These are phyloP conservation scores for Cossypha heuglini DNA, from an alignment of 2,797 vertebrate genomes.

Conservation along the genomic window DNA sequence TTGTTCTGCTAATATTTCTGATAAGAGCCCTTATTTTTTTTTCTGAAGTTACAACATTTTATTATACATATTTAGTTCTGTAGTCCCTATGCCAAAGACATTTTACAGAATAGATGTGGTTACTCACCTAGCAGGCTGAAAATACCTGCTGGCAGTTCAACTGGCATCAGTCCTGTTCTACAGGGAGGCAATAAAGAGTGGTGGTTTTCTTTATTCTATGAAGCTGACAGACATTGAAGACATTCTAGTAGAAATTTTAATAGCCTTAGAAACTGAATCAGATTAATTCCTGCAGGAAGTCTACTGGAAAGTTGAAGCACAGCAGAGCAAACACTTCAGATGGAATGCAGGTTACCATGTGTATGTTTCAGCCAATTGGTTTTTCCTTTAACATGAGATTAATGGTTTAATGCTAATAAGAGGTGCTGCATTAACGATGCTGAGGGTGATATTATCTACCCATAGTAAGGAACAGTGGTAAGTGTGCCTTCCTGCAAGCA, in stretches of 20 bases:
- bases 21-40: neutral
- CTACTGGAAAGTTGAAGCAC: neutral
- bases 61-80: neutral
- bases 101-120: neutral
- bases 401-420: neutral
- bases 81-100: neutral
- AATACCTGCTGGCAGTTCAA: neutral
- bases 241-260: neutral
- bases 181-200: neutral
- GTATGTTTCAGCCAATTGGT: neutral
- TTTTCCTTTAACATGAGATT: neutral
- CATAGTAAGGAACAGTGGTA: neutral
- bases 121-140: neutral
- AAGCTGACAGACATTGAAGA: neutral
- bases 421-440: neutral
- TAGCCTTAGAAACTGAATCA: neutral
- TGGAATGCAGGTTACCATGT: neutral
- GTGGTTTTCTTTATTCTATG: neutral
- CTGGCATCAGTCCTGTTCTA: neutral
- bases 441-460: neutral
- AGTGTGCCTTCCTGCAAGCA: neutral
- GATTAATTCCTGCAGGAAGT: neutral
- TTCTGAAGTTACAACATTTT: neutral
- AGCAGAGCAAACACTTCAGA: neutral
- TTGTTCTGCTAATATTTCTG: neutral